Conservation (phyloP, 2,888 invertebrate genomes). For the Petrophora chlorosata region DNA sequence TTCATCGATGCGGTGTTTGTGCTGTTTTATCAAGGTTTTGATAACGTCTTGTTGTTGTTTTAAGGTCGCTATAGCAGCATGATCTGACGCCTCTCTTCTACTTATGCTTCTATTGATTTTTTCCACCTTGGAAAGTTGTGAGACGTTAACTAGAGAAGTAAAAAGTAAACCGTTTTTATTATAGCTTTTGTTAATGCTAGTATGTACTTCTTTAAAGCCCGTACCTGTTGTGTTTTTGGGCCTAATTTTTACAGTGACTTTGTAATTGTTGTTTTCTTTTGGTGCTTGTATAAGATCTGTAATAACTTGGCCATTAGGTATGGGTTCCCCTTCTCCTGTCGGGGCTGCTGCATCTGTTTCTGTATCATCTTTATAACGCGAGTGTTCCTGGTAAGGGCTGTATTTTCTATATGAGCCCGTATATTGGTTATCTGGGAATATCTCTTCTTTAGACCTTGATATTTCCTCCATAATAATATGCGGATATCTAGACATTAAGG, state of each 20-base stretch:
- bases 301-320: slow-evolving; percentile 47
- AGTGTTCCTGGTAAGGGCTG: not conserved
- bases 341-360: not conserved
- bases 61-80: slow-evolving; percentile 29
- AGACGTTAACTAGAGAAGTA: slow-evolving; percentile 66
- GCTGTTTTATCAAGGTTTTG: slow-evolving; percentile 50
- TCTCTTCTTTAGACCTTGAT: slow-evolving; percentile 49
- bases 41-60: slow-evolving; percentile 25
- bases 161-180: slow-evolving; percentile 64
- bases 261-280: slow-evolving; percentile 49
- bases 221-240: slow-evolving; percentile 59
- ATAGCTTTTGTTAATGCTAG: slow-evolving; percentile 70
- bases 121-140: slow-evolving; percentile 68
- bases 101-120: slow-evolving; percentile 43
- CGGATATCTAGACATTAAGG: slow-evolving; percentile 69
- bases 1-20: slow-evolving; percentile 57
- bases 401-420: slow-evolving; percentile 21
- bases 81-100: slow-evolving; percentile 17
- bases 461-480: slow-evolving; percentile 66
- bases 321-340: not conserved
- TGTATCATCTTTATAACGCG: too few species aligned
- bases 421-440: slow-evolving; percentile 24
- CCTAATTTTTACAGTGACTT: slow-evolving; percentile 65
- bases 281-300: slow-evolving; percentile 44
- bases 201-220: slow-evolving; percentile 69